Conservation (phyloP, 2,888 invertebrate genomes). For the Margaritifera margaritifera region DNA sequence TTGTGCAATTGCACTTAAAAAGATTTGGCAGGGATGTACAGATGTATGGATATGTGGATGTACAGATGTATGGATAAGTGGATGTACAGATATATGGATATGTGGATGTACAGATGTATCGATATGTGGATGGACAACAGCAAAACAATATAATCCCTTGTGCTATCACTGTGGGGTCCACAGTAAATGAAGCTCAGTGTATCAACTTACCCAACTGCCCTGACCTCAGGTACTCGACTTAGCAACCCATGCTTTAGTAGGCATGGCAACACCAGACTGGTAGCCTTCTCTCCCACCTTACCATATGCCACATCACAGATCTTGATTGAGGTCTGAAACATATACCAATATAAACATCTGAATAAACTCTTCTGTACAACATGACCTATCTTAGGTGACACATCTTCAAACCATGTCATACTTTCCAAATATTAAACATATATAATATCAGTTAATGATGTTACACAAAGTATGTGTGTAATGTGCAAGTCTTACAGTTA, state of each 20-base stretch:
- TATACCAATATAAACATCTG: conserved; percentile 3
- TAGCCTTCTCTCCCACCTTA: conserved; percentile 66
- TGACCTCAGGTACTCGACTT: conserved; percentile 85
- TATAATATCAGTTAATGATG: not conserved
- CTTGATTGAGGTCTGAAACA: conserved; percentile 66
- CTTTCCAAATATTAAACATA: not conserved
- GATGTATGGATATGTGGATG: too few species aligned
- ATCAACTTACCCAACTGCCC: conserved; percentile 80
- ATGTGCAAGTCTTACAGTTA: too few species aligned
- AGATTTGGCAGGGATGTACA: too few species aligned
- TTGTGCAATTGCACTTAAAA: too few species aligned
- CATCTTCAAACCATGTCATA: not conserved
- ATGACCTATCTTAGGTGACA: not conserved
- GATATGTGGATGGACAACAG: too few species aligned
- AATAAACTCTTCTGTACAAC: not conserved
- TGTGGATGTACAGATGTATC: too few species aligned
- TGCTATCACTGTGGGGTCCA: too few species aligned
- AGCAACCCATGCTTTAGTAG: conserved; percentile 86
- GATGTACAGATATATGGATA: too few species aligned
- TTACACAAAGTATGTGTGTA: too few species aligned
- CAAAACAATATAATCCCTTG: too few species aligned
- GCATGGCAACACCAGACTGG: conserved; percentile 80
- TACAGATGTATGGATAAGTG: too few species aligned
- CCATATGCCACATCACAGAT: conserved; percentile 71
- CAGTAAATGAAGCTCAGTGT: not conserved